Base-by-base conservation (phyloP, 2,888 invertebrate species). In the Sminthurinus aureus region DNA sequence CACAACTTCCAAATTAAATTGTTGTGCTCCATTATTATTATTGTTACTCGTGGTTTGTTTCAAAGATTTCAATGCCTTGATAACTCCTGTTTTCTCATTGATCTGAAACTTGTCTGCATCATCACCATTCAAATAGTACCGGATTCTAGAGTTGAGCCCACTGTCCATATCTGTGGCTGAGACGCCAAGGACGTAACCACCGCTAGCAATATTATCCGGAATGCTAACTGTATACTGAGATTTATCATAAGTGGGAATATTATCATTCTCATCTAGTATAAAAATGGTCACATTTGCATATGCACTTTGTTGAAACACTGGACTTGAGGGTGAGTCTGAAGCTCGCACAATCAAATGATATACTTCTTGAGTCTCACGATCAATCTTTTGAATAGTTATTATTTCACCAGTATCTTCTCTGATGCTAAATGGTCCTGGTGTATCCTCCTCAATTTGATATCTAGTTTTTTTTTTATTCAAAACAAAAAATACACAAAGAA, bases 291-390 rank as follows among this genome's bases (percentile, higher is more conserved):
- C 94, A 18, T 94, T 95, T 0, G 96, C 93, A 15, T 95, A 95
- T 0, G 95, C 94, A 0, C 95, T 95, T 87, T 94, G 92, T 0
- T 96, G 96, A 88, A 96, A 96, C 0, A 96, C 96, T 0, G 95
- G 93, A 50, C 96, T 96, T 85, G 95, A 95, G 38, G 38, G 38
- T 85, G 95, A 95, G 90, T 97, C 97, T 90, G 95, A 95, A 0
- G 97, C 97, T 92, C 96, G 95, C 22, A 97, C 91, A 0, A 95
- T 95, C 86, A 98, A 91, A 89, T 94, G 94, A 90, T 97, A 97
- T 0, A 93, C 91, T 80, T 94, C 92, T 85, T 93, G 93, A 88
- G 94, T 94, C 91, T 97, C 97, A 83, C 96, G 93, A 90, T 97
- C 97, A 82, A 96, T 91, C 11, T 93, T 92, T 9, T 92, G 92